These are phyloP conservation scores for Trochalopteron elliotii DNA, from an alignment of 2,113 vertebrate species.

Conservation along the genomic window DNA sequence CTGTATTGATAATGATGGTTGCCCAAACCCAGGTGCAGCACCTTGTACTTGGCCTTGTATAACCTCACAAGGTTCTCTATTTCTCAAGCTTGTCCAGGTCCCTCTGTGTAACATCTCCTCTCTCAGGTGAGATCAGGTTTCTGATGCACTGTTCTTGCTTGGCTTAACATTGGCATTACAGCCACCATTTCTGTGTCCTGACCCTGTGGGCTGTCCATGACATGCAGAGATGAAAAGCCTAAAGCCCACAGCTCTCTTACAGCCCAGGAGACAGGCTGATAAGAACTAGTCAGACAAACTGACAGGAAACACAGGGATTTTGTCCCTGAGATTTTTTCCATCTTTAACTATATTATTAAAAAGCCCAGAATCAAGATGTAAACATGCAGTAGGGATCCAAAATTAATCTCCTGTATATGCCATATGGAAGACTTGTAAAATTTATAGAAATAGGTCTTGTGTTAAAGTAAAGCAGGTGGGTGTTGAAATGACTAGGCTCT, in stretches of 20 bases:
- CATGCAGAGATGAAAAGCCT: background rate
- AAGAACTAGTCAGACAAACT: background rate
- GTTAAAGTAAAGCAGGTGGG: conserved; percentile 33
- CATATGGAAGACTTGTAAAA: conserved; percentile 19
- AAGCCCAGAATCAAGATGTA: background rate
- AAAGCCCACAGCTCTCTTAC: background rate
- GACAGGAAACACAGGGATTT: background rate
- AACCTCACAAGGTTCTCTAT: background rate
- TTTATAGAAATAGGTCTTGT: background rate
- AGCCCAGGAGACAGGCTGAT: background rate
- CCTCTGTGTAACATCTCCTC: background rate
- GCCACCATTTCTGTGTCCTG: background rate
- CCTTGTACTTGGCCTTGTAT: background rate
- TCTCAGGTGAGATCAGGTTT: background rate
- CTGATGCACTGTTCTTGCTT: background rate
- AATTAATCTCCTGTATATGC: background rate
- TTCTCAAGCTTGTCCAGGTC: background rate
- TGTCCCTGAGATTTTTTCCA: background rate
- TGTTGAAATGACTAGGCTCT: conserved; percentile 14
- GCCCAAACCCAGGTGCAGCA: background rate
- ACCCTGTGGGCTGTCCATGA: background rate
- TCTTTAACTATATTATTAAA: background rate
- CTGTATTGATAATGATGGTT: background rate
- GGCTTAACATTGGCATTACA: background rate
- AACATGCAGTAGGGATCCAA: background rate